These are phyloP conservation scores for Allobates femoralis DNA, from an alignment of 2,797 vertebrate genomes.

Conservation along the genomic window DNA sequence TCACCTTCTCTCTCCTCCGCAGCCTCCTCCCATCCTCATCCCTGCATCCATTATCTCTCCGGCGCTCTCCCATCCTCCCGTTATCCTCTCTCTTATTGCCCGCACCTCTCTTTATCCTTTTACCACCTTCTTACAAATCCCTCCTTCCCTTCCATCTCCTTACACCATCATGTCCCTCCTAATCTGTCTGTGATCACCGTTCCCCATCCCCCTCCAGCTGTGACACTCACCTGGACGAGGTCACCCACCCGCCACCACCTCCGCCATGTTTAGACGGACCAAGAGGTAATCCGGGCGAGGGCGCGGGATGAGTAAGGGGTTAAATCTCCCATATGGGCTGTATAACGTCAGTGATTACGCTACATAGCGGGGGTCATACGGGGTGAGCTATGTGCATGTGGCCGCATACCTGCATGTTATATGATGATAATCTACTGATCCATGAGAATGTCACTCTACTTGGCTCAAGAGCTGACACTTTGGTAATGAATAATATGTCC, in stretches of 20 bases:
- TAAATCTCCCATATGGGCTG: background rate
- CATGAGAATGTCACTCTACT: too few relatives aligned
- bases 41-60: background rate
- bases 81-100: background rate
- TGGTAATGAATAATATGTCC: background rate
- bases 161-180: background rate
- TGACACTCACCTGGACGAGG: constrained; percentile 36
- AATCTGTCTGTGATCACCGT: background rate
- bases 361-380: background rate
- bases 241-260: constrained; percentile 16
- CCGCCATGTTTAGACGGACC: constrained; percentile 45
- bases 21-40: background rate
- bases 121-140: background rate
- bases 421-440: too few relatives aligned
- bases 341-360: background rate
- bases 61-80: background rate
- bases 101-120: background rate
- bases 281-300: constrained; percentile 29
- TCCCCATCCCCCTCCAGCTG: background rate
- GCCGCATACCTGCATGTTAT: too few relatives aligned
- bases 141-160: background rate
- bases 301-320: background rate
- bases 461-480: background rate
- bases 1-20: constrained; percentile 3
- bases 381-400: background rate